Conservation (phyloP, 2,888 invertebrate genomes). For the Hirtodrosophila alboralis region DNA sequence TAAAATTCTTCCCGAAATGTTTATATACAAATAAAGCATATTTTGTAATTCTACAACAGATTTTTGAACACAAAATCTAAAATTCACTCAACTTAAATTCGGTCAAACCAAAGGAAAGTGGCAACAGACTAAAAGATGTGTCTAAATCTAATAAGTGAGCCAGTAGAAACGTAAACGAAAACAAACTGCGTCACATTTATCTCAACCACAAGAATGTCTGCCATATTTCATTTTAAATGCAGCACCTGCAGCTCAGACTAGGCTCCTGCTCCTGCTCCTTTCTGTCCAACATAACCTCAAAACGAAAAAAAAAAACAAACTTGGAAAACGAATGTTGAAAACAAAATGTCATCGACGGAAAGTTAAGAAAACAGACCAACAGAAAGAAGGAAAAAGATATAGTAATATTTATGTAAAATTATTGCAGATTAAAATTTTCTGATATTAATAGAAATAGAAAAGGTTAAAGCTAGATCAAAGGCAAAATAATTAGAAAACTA, state of each 20-base stretch:
- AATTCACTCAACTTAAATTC: too few relatives aligned
- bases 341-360: slow-evolving; percentile 69
- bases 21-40: too few relatives aligned
- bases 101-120: neutral
- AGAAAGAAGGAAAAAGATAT: slow-evolving; percentile 7
- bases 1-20: too few relatives aligned
- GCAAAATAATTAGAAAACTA: too few relatives aligned
- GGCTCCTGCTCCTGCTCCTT: too few relatives aligned
- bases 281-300: slow-evolving; percentile 16
- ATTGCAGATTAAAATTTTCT: too few relatives aligned
- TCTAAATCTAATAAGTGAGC: slow-evolving; percentile 65
- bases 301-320: slow-evolving; percentile 10
- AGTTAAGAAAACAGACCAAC: slow-evolving; percentile 33
- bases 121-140: slow-evolving; percentile 19
- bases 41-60: too few relatives aligned
- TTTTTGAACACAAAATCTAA: too few relatives aligned
- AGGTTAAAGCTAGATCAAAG: too few relatives aligned
- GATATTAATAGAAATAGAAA: too few relatives aligned
- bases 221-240: slow-evolving; percentile 76
- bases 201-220: slow-evolving; percentile 73
- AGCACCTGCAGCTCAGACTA: slow-evolving; percentile 71
- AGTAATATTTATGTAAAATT: too few relatives aligned
- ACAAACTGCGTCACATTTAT: slow-evolving; percentile 71
- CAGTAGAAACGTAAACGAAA: slow-evolving; percentile 51
- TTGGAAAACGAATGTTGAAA: slow-evolving; percentile 50